Conservation (phyloP, 2,113 vertebrate genomes). For the Pygathrix nemaeus region DNA sequence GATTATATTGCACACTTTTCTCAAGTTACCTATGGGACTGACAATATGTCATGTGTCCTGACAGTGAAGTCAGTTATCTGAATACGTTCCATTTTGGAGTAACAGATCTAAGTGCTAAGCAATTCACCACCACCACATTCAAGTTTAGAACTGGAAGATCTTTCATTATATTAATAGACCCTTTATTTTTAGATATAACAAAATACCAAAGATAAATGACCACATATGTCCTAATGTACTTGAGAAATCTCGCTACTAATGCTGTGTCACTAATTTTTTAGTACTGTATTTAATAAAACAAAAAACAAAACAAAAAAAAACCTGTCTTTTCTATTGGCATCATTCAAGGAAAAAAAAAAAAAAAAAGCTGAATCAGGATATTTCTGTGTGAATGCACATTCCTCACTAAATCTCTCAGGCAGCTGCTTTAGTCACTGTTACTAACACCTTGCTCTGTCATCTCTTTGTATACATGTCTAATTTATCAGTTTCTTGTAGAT, state of each 20-base stretch:
- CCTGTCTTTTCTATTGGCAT: constrained; percentile 20
- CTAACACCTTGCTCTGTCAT: constrained; percentile 91
- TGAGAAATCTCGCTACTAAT: constrained; percentile 27
- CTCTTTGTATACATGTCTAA: constrained; percentile 99
- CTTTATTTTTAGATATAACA: constrained; percentile 13
- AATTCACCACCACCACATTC: neutral
- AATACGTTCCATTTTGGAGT: constrained; percentile 16
- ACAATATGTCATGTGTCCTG: neutral
- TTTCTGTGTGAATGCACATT: constrained; percentile 77
- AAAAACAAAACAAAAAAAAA: neutral
- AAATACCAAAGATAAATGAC: neutral
- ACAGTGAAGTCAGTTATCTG: neutral
- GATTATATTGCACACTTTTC: neutral
- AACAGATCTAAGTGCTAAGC: neutral
- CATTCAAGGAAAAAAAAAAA: neutral
- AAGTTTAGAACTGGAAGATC: neutral
- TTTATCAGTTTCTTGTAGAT: constrained; percentile 99
- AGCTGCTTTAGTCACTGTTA: constrained; percentile 76
- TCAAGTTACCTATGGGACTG: neutral
- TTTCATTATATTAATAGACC: neutral
- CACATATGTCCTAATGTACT: neutral
- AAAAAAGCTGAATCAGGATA: constrained; percentile 3
- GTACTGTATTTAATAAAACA: neutral
- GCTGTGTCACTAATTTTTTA: constrained; percentile 35
- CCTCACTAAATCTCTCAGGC: constrained; percentile 87